Evolutionary conservation across 2,888 invertebrate species (phyloP), one percentile per base, ranked within the genome.

Genomic region (Acleris sparsana): DNA sequence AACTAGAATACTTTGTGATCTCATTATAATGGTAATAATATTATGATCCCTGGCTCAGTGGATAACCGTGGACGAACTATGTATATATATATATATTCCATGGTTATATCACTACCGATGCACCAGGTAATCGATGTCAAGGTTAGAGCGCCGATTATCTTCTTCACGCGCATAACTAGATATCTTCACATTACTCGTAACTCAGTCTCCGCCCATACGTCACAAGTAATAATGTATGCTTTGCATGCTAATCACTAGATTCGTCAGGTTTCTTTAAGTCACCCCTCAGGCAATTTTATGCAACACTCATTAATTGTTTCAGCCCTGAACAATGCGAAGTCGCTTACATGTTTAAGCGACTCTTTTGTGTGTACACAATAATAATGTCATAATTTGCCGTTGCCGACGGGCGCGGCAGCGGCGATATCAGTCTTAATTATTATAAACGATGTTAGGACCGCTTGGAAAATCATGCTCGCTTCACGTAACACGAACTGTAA

Each of bases 361-460:
- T 73, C 84, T 80, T 83, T 87, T 87, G 86, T 87, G 75, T 73
- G 72, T 74, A 74, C 79, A 82, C 79, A 83, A 85, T 85, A 82
- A 88, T 83, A 86, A 87, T 85, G 86, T 85, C 86, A 86, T 87
- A 88, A 89, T 87, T 87, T 86, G 81, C 79, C 75, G 75, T 77
- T 80, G 73, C 76, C 72, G 73, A 73, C 75, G 73, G 73, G 63
- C 57, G 63, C 74, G 73, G 71, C 77, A 80, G 80, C 82, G 51
- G 76, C 78, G 75, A 80, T 87, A 85, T 83, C 81, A 82, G 74
- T 74, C 77, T 73, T 87, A 87, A 89, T 86, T 80, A 84, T 86
- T 85, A 88, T 89, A 86, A 88, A 89, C 87, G 84, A 79, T 77
- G 65, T 56, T 65, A 77, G 82, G 80, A 83, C 79, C 80, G 75